phyloP scores from a whole-genome alignment of 2,888 invertebrate species.

The Trachelus tabidus region DNA sequence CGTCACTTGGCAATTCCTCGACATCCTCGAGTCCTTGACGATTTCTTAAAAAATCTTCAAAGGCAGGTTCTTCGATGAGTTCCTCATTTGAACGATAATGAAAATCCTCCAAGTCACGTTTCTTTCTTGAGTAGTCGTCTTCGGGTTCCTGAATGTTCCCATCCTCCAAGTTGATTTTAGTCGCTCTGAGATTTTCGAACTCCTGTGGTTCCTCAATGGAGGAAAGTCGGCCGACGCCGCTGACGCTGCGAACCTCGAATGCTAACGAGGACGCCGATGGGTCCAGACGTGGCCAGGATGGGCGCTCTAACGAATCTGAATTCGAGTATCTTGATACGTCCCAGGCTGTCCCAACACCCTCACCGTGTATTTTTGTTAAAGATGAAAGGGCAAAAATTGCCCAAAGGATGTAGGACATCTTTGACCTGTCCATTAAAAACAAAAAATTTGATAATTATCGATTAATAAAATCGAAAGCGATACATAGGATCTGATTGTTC shows the following conservation, averaged over 20 bases:
- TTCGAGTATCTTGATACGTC: slow-evolving; percentile 44
- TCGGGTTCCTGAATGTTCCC: not conserved
- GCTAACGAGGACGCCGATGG: slow-evolving; percentile 35
- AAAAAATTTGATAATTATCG: not conserved
- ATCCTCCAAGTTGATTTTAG: not conserved
- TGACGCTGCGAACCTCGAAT: slow-evolving; percentile 51
- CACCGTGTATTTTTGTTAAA: slow-evolving; percentile 27
- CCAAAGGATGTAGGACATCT: slow-evolving; percentile 9
- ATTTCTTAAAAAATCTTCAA: slow-evolving; percentile 23
- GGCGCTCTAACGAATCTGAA: slow-evolving; percentile 31
- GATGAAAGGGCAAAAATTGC: slow-evolving; percentile 22
- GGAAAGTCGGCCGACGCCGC: slow-evolving; percentile 42
- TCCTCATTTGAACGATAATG: slow-evolving; percentile 15
- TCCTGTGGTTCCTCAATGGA: slow-evolving; percentile 19
- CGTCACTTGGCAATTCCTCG: slow-evolving; percentile 27
- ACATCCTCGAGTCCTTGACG: slow-evolving; percentile 23
- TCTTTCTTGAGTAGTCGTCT: slow-evolving; percentile 2
- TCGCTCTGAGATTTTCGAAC: not conserved
- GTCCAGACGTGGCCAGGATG: slow-evolving; percentile 47
- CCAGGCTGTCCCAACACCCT: slow-evolving; percentile 53
- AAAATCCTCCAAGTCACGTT: slow-evolving; percentile 30
- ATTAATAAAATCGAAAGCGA: not conserved
- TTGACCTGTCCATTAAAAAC: not conserved
- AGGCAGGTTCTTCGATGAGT: slow-evolving; percentile 25
- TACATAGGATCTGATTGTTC: not conserved